Percentiles rank a stretch among this genome's conserved stretches.
These are phyloP conservation scores for Hypomecis punctinalis DNA, from an alignment of 2,888 invertebrate genomes.

Conservation along the genomic window DNA sequence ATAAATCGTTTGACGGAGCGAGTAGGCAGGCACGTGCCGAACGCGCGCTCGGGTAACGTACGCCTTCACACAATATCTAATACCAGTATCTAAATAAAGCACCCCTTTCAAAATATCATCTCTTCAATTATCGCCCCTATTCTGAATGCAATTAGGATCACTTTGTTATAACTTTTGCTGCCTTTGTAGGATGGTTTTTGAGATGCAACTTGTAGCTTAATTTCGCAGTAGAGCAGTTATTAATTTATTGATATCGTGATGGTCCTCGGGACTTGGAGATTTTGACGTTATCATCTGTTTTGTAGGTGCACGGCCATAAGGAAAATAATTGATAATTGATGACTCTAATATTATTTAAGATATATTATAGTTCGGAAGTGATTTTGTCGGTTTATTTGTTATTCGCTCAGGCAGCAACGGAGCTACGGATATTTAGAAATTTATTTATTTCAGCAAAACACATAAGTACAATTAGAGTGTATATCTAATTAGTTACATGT, in stretches of 20 bases:
- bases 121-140: conserved; percentile 26
- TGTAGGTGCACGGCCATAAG: no score
- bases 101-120: conserved; percentile 31
- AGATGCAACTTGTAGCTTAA: conserved; percentile 38
- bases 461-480: no score
- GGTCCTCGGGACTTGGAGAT: background rate
- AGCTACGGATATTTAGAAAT: no score
- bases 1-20: conserved; percentile 21
- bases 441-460: no score
- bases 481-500: no score
- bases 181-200: conserved; percentile 12
- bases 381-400: no score
- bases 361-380: no score
- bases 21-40: conserved; percentile 32
- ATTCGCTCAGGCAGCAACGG: no score
- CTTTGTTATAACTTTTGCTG: background rate
- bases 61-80: conserved; percentile 42
- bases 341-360: no score
- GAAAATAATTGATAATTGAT: no score
- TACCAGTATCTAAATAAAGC: conserved; percentile 32
- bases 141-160: conserved; percentile 23
- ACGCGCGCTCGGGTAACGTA: conserved; percentile 42
- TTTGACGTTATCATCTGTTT: no score
- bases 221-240: conserved; percentile 27
- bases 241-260: conserved; percentile 10